Conservation (phyloP, 1,140 invertebrate species). For the Eriosoma lanigerum region DNA sequence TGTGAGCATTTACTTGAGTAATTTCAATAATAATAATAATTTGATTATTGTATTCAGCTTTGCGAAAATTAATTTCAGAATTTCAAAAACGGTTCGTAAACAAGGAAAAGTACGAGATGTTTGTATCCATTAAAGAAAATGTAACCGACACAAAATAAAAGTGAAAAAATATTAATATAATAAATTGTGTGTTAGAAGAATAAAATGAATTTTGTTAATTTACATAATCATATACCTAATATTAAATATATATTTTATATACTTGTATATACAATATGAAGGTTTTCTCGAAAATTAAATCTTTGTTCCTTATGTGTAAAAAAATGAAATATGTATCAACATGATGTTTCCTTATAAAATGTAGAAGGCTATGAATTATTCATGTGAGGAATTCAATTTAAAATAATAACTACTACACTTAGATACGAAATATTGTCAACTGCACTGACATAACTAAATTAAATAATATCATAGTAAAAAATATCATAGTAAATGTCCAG, state of each 20-base stretch:
- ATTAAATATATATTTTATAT: too few relatives aligned
- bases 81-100: too few relatives aligned
- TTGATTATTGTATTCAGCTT: too few relatives aligned
- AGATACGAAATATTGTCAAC: background rate
- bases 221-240: background rate
- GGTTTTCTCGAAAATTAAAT: background rate
- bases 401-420: background rate
- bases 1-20: too few relatives aligned
- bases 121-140: too few relatives aligned
- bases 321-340: background rate
- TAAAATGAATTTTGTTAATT: background rate
- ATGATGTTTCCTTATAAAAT: background rate
- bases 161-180: too few relatives aligned
- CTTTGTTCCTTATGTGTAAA: background rate
- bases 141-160: too few relatives aligned
- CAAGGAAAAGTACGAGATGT: too few relatives aligned
- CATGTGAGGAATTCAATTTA: constrained; percentile 5
- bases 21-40: too few relatives aligned
- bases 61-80: too few relatives aligned
- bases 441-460: background rate
- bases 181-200: background rate
- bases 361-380: background rate
- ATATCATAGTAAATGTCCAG: too few relatives aligned
- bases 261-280: background rate
- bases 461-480: background rate